Conservation (phyloP, 1,140 invertebrate genomes). For the Elymnias hypermnestra region DNA sequence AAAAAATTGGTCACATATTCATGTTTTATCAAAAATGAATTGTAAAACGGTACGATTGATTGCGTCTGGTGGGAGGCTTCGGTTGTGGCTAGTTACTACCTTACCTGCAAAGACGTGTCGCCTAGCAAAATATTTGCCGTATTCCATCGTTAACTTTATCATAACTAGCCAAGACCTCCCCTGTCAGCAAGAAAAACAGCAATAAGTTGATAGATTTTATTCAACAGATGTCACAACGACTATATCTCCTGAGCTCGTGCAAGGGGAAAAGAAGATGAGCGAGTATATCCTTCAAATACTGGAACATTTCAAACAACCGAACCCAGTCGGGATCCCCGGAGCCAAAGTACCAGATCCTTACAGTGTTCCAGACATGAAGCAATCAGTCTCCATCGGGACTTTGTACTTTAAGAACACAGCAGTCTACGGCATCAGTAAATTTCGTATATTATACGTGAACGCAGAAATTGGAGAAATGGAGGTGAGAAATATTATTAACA, state of each 20-base stretch:
- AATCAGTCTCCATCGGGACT: slow-evolving; percentile 80
- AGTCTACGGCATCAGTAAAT: slow-evolving; percentile 86
- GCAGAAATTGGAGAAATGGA: slow-evolving; percentile 57
- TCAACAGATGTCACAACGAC: slow-evolving; percentile 33
- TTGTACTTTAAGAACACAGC: slow-evolving; percentile 83
- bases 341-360: slow-evolving; percentile 87
- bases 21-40: too few relatives aligned
- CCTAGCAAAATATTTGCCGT: too few relatives aligned
- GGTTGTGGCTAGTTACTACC: too few relatives aligned
- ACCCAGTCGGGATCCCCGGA: slow-evolving; percentile 84
- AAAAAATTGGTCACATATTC: too few relatives aligned
- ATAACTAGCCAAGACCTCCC: too few relatives aligned
- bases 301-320: slow-evolving; percentile 89
- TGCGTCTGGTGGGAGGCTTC: too few relatives aligned
- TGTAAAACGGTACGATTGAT: too few relatives aligned
- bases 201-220: too few relatives aligned
- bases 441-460: slow-evolving; percentile 78
- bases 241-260: slow-evolving; percentile 28
- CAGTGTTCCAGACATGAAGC: slow-evolving; percentile 85
- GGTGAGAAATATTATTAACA: slow-evolving; percentile 37
- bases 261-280: slow-evolving; percentile 81
- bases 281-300: slow-evolving; percentile 83
- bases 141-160: too few relatives aligned
- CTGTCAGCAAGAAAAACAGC: too few relatives aligned
- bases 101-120: too few relatives aligned